Evolutionary conservation across 2,113 vertebrate genomes (phyloP), one percentile per base, ranked within the genome.

Genomic region (Phaethon lepturus): DNA sequence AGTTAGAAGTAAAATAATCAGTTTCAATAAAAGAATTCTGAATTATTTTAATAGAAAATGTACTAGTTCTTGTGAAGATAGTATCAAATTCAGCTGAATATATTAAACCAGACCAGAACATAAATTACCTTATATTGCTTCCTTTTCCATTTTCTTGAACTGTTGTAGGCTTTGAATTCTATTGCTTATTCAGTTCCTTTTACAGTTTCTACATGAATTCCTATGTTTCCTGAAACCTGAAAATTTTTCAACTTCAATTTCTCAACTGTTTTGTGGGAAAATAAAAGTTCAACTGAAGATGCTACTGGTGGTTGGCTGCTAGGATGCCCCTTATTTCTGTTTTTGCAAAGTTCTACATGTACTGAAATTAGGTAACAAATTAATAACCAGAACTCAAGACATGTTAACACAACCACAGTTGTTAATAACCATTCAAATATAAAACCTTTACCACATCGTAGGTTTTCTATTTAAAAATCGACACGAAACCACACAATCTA

Each of bases 1-100:
- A 86, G 55, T 85, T 96, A 38, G 91, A 95, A 96, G 80, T 28
- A 78, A 96, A 96, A 90, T 56, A 79, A 93, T 80, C 31, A 58
- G 25, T 69, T 92, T 77, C 59, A 83, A 69, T 86, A 69, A 86
- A 94, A 81, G 10, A 74, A 52, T 87, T 96, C n/a, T 35, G 45
- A 33, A 24, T 74, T 52, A 40, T 91, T 96, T 96, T 33, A 84
- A 86, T 12, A 91, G 15, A 59, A 94, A 74, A 87, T 77, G 47
- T 63, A 75, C 72, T 67, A 29, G 10, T 87, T 89, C 60, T 87
- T 93, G 59, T 75, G 64, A 89, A 94, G 93, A 91, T 85, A 14
- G 2, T 50, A 95, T 93, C 91, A 93, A 86, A 87, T 55, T 84
- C 47, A 67, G 47, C 47, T 71, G 80, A 88, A 93, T 81, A 80